Base-by-base conservation (phyloP, 2,888 invertebrate genomes). In the Tachystola acroxantha region DNA sequence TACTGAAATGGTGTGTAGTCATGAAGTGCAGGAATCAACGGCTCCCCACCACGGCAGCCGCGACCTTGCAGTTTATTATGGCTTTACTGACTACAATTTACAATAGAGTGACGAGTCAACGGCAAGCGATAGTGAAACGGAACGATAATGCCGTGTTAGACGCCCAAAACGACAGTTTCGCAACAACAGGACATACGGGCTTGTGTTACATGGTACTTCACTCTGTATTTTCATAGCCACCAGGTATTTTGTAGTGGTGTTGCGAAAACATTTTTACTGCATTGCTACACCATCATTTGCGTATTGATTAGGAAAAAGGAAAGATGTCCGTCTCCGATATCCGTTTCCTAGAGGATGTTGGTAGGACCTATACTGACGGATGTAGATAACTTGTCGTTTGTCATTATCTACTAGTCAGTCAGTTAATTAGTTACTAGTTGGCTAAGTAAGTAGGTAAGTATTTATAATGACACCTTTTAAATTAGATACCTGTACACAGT, bases 31-130 rank as follows among this genome's bases (percentile, higher is more conserved):
- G 57, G 32, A 43, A 54, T 65, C 61, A 66, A 68, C 59, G 64
- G 60, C 58, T 6, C 75, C 79, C 81, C 81, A 68, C 84, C 64
- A 64, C 59, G 50, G 43, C 48, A 63, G 45, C 57, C 54, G 46
- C 78, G 84, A 84, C 85, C 85, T 85, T 86, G 82, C 74, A 67
- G 75, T 72, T 75, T 74, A 81, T 86, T 81, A 81, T 81, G 74
- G 80, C 78, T 77, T 76, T 75, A 78, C 79, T 74, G 73, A 74
- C 75, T 61, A 74, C 78, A 76, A 78, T 78, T 82, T 80, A 84
- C 85, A 82, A 84, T 84, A 64, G 77, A 71, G 57, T 76, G 81
- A 80, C 79, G 76, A 77, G 66, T 62, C 65, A 39, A 64, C 75
- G 66, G 59, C 73, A 61, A 74, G 77, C 74, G 79, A 80, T 72